These are phyloP conservation scores for Psilopogon haemacephalus DNA, from an alignment of 2,113 vertebrate genomes.

Conservation along the genomic window DNA sequence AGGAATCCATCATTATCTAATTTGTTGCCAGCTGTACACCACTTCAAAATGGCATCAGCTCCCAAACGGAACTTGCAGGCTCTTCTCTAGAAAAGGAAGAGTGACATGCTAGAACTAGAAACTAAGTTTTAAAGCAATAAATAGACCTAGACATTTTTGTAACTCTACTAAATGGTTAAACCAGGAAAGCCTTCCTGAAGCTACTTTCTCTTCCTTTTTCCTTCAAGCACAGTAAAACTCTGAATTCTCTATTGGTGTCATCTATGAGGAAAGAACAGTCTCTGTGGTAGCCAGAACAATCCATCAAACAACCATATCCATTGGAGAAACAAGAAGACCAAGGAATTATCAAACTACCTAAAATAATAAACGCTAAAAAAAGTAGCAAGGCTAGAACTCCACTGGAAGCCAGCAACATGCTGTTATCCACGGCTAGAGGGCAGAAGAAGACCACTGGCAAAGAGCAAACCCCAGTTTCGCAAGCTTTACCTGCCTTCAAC, in stretches of 20 bases:
- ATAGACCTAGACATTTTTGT: background rate
- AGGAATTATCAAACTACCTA: background rate
- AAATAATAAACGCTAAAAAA: background rate
- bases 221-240: background rate
- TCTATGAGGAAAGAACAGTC: background rate
- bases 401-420: background rate
- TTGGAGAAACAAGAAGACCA: background rate
- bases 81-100: background rate
- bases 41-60: background rate
- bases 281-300: background rate
- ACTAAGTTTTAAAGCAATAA: background rate
- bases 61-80: background rate
- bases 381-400: background rate
- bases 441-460: slow-evolving; percentile 20
- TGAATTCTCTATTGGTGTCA: background rate
- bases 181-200: background rate
- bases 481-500: background rate
- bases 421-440: slow-evolving; percentile 50
- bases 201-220: background rate
- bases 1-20: background rate
- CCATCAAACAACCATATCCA: background rate
- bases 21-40: background rate
- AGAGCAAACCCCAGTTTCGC: background rate
- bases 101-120: background rate
- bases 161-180: background rate